Conservation (phyloP, 2,113 vertebrate species). For the Myrmophylax atrothorax region DNA sequence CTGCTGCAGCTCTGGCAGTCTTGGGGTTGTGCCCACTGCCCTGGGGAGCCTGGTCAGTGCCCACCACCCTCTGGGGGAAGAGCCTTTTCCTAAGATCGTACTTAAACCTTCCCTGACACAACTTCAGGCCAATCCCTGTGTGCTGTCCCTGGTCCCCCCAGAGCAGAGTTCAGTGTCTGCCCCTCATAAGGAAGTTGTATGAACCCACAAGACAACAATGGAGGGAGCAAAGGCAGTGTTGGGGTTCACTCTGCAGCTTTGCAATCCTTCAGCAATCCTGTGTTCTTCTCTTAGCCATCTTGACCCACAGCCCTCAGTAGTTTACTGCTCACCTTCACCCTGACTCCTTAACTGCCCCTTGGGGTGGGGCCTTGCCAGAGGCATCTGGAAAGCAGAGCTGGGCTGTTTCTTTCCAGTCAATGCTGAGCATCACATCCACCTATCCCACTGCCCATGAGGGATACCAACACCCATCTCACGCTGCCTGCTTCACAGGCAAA, state of each 20-base stretch:
- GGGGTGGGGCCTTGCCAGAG: not conserved
- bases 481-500: not conserved
- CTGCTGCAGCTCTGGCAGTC: not conserved
- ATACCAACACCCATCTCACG: not conserved
- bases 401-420: not conserved
- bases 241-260: not conserved
- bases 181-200: not conserved
- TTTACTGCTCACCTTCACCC: not conserved
- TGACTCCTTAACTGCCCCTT: not conserved
- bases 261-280: not conserved
- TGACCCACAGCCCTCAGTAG: not conserved
- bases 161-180: not conserved
- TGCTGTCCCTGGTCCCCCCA: not conserved
- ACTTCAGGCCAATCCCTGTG: not conserved
- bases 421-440: fast-evolving
- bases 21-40: not conserved
- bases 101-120: not conserved
- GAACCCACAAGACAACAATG: fast-evolving
- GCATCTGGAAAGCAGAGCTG: not conserved
- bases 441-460: fast-evolving
- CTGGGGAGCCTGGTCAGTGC: not conserved
- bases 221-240: not conserved
- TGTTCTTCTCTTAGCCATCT: not conserved
- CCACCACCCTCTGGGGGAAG: not conserved
- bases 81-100: not conserved